Evolutionary conservation across 2,113 vertebrate genomes (phyloP).

Genomic region (Rhinichthys klamathensis): DNA sequence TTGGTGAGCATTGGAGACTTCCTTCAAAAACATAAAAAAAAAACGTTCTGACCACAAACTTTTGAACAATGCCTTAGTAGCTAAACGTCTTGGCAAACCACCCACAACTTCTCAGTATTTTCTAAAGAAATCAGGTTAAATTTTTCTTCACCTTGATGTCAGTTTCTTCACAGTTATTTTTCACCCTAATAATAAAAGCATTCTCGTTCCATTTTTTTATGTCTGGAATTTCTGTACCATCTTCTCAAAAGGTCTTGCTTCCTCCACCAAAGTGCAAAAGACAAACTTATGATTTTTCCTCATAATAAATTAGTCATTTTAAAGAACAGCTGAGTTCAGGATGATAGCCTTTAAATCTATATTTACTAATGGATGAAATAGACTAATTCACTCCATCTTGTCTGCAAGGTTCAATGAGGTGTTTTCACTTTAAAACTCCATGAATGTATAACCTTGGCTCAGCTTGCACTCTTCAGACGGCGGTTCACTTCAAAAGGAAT

Average conservation of each 20-base stretch:
- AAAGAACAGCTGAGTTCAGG: neutral
- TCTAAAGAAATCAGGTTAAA: neutral
- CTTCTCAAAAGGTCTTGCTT: neutral
- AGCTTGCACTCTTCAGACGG: neutral
- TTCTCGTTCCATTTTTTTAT: slow-evolving; percentile 42
- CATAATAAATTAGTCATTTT: neutral
- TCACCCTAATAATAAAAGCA: neutral
- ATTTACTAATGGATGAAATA: slow-evolving; percentile 37
- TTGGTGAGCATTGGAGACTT: no score
- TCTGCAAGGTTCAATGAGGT: slow-evolving; percentile 26
- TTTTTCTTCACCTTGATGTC: slow-evolving; percentile 21
- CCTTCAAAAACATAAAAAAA: no score
- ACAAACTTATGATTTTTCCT: slow-evolving; percentile 6
- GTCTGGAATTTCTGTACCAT: slow-evolving; percentile 38
- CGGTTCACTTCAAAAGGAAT: neutral
- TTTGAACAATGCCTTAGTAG: no score
- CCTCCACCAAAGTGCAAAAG: slow-evolving; percentile 34
- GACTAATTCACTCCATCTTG: neutral
- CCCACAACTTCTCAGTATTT: no score
- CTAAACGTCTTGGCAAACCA: no score
- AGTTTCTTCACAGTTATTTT: neutral
- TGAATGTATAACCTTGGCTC: slow-evolving; percentile 36
- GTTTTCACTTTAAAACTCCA: slow-evolving; percentile 14
- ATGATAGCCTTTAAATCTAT: neutral
- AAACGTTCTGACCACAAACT: no score